Base-by-base conservation (phyloP, 1,140 invertebrate genomes). In the Mycetomoellerius zeteki region DNA sequence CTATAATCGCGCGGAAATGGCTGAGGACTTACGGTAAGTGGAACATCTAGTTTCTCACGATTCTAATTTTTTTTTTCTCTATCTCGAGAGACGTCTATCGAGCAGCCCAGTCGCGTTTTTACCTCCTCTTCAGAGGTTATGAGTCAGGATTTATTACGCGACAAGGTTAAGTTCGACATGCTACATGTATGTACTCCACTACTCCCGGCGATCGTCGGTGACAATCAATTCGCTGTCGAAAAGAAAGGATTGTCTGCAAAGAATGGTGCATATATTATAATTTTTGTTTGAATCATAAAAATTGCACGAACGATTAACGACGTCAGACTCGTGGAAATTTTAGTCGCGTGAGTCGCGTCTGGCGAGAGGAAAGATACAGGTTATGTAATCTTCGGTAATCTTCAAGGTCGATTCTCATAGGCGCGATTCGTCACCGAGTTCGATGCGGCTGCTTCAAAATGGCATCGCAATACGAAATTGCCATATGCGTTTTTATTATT, bases 1-100 rank as follows among this genome's bases (percentile, higher is more conserved):
- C 3, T 10, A 0, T 16, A 56, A 76, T 77, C 6, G 0, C 24
- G 33, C 19, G 24, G 19, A 77, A 90, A 91, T 91, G 90, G 89
- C 89, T 0, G 19, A 78, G 8, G 21, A 90, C 16, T 88, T 91
- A 86, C 58, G 81, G 90, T 91, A 90, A 64, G 89, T 88, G 71
- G 27, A 50, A 65, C 21, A 16, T 19, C 8, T 76, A 2, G 1
- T 54, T 4, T 7, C 0, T 47, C 8, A 33, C 0, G 1, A 16
- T 19, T 4, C 4, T 1, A 5, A 69, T 24, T 69, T 50, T 24
- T 30, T 67, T 47, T 24, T 21, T 7, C 2, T 56, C 6, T 0
- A 24, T 24, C 14, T 67, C 33, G n/a, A 10, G 7, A 50, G 12
- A 33, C 21, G 21, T 6, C n/a, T 43, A 12, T 43, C 3, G 2